Evolutionary conservation across 2,888 invertebrate genomes (phyloP), one percentile per base, ranked within the genome.

Genomic region (Pharmacophagus antenor): DNA sequence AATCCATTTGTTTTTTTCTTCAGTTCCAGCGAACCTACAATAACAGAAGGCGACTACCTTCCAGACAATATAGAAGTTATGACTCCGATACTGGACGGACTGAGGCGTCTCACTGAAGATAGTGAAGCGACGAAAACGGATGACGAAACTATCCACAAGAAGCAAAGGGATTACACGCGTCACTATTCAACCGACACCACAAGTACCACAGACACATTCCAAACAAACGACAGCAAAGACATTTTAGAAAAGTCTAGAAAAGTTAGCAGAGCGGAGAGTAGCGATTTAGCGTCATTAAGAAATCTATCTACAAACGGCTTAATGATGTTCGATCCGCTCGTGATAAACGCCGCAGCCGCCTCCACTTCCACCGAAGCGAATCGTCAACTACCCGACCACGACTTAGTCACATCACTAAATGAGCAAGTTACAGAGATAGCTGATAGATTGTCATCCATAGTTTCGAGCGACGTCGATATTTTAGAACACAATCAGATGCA

Each of bases 371-470:
- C 79, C 0, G 76, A 81, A 17, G 65, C 63, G 3, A 80, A 81
- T 42, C 68, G 90, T 64, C 84, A 84, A 23, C 64, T 91, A 18
- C 91, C 91, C 0, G 89, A 91, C 53, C 82, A 86, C 20, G 87
- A 87, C 62, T 65, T 91, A 21, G 90, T 91, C 57, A 89, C 91
- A 55, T 88, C 90, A 64, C 74, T 91, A 12, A 89, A 88, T 64
- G 91, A 91, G 62, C 91, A 91, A 71, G 91, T 91, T 27, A 85
- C 89, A 0, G 91, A 91, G 70, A 91, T 91, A 55, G 88, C 87
- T 5, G 91, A 91, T 65, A 76, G 88, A 46, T 63, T 91, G 4
- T 90, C 90, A 0, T 87, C 88, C 0, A 90, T 91, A 62, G 85
- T 82, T 17, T 70, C 77, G 8, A 80, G 65, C 57, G 85, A 86